A percentile compares a stretch with the other conserved stretches of the same genome.
Conservation (phyloP, 2,113 vertebrate genomes). For the Peucedramus taeniatus region DNA sequence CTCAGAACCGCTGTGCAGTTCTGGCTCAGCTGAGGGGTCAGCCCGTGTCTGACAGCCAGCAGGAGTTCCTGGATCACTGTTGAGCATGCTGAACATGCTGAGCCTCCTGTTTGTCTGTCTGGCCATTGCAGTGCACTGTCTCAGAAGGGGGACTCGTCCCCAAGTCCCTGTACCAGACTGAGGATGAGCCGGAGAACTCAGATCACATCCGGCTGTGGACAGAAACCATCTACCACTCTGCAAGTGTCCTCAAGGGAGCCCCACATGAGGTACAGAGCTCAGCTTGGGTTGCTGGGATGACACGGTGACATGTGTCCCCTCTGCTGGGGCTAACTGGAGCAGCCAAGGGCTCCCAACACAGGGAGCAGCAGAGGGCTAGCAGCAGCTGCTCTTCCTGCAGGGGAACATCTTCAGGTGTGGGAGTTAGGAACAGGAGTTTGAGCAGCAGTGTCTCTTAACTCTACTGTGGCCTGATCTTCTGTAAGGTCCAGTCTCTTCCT, state of each 20-base stretch:
- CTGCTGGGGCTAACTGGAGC: neutral
- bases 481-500: neutral
- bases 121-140: slow-evolving; percentile 72
- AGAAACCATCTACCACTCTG: slow-evolving; percentile 81
- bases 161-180: slow-evolving; percentile 77
- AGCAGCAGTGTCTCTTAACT: neutral
- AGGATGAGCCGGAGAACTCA: slow-evolving; percentile 70
- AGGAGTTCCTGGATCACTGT: neutral
- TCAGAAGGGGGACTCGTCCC: slow-evolving; percentile 83
- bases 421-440: neutral
- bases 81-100: neutral
- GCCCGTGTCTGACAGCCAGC: neutral
- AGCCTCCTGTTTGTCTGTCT: neutral
- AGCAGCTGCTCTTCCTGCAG: neutral
- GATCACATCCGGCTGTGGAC: slow-evolving; percentile 81
- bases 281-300: neutral
- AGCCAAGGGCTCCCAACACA: neutral
- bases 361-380: neutral
- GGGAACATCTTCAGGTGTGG: neutral
- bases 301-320: neutral
- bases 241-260: slow-evolving; percentile 73
- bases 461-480: neutral
- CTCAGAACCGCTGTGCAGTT: neutral
- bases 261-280: slow-evolving; percentile 76
- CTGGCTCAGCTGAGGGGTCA: neutral